phyloP scores from a whole-genome alignment of 1,140 invertebrate genomes.

The Drosophila ironensis region DNA sequence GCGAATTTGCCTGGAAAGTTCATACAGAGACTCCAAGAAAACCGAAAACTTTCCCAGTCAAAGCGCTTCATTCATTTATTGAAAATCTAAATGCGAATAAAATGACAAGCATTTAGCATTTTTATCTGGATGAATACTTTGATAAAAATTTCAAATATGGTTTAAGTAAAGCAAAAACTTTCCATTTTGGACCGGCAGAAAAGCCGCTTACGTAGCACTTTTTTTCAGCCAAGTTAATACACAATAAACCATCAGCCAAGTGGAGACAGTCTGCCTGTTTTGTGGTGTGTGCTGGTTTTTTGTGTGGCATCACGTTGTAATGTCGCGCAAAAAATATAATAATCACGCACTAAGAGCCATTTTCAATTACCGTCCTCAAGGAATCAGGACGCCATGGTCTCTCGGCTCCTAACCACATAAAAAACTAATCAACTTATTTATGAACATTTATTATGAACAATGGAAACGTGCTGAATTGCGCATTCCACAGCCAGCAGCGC shows the following conservation, averaged over 20 bases:
- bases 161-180: background rate
- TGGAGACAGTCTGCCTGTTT: conserved; percentile 1
- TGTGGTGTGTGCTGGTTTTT: conserved; percentile 3
- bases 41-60: background rate
- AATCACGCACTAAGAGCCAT: conserved; percentile 76
- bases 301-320: conserved; percentile 56
- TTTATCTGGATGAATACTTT: too few species aligned
- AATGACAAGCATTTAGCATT: background rate
- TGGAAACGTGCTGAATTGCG: conserved; percentile 73
- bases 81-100: background rate
- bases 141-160: conserved; percentile 11
- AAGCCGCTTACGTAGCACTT: conserved; percentile 66
- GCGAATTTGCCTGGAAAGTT: background rate
- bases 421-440: conserved; percentile 80
- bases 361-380: conserved; percentile 66
- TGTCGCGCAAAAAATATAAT: conserved; percentile 61
- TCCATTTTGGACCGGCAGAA: conserved; percentile 45
- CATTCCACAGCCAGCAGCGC: conserved; percentile 35
- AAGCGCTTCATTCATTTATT: too few species aligned
- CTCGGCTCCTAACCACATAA: conserved; percentile 52
- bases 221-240: conserved; percentile 41
- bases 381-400: conserved; percentile 28
- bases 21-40: background rate
- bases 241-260: conserved; percentile 53
- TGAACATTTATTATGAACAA: conserved; percentile 76